These are phyloP conservation scores for Dendrophyllia cribrosa DNA, from an alignment of 64 coral and sea anemone genomes.

Conservation along the genomic window DNA sequence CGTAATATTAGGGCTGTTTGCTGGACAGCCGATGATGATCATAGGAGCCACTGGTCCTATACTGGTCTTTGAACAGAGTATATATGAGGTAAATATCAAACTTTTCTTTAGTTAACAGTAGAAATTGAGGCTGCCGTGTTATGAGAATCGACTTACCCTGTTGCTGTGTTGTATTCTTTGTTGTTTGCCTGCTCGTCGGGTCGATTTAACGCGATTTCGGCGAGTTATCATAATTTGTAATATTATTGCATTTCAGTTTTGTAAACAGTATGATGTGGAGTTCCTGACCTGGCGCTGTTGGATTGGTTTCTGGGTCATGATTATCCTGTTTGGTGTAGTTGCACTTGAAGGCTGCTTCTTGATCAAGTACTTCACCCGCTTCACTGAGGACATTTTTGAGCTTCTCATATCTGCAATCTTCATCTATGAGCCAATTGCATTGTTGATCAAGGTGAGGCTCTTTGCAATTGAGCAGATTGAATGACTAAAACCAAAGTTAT, in stretches of 20 bases:
- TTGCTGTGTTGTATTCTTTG: no score
- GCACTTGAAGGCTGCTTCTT: conserved; percentile 89
- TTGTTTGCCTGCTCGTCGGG: no score
- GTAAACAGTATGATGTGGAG: conserved; percentile 62
- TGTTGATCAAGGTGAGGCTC: conserved; percentile 60
- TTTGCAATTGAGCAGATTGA: background rate
- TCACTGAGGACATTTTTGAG: conserved; percentile 89
- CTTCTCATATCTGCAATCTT: conserved; percentile 90
- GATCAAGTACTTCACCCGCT: conserved; percentile 86
- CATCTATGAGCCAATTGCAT: conserved; percentile 78
- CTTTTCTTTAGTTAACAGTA: background rate
- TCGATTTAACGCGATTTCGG: no score
- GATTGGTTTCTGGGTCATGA: conserved; percentile 92
- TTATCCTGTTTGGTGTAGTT: conserved; percentile 82
- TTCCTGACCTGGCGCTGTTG: conserved; percentile 85
- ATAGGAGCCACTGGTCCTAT: conserved; percentile 88
- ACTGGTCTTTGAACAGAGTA: conserved; percentile 87
- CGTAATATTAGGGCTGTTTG: conserved; percentile 80
- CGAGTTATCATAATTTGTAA: background rate
- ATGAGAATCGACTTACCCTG: no score
- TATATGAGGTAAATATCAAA: conserved; percentile 74
- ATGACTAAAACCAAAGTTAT: no score
- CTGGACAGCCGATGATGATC: conserved; percentile 86
- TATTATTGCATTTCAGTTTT: conserved; percentile 73
- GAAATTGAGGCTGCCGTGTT: no score